Conservation (phyloP, 2,888 invertebrate species). For the Tethea ocularis region DNA sequence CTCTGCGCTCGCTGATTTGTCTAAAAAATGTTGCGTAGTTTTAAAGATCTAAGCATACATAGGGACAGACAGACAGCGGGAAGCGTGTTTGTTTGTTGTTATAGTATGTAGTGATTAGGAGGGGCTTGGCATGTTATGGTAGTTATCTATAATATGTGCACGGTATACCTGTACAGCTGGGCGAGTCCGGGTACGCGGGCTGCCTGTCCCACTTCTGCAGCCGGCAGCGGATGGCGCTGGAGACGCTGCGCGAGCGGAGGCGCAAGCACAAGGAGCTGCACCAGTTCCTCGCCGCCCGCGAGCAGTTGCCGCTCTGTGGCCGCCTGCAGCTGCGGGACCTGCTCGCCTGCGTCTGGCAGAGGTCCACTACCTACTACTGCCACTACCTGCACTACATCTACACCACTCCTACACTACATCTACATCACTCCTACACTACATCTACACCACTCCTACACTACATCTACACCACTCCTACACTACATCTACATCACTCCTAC, state of each 20-base stretch:
- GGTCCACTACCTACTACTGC: constrained; percentile 45
- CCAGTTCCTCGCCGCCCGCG: constrained; percentile 89
- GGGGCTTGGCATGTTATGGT: too few species aligned
- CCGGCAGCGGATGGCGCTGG: constrained; percentile 93
- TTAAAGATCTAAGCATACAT: too few species aligned
- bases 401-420: background rate
- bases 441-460: too few species aligned
- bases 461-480: too few species aligned
- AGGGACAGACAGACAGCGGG: too few species aligned
- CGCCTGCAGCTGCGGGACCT: constrained; percentile 93
- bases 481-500: too few species aligned
- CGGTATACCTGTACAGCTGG: constrained; percentile 88
- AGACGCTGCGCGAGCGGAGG: constrained; percentile 89
- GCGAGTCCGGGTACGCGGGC: constrained; percentile 89
- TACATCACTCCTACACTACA: background rate
- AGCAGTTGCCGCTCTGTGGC: constrained; percentile 92
- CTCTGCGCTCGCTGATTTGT: too few species aligned
- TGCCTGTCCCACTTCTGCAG: constrained; percentile 93
- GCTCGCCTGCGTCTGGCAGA: constrained; percentile 79
- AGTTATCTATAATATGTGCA: too few species aligned
- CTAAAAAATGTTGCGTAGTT: too few species aligned
- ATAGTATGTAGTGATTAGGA: too few species aligned
- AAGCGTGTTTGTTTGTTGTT: too few species aligned
- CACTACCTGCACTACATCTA: too few species aligned
- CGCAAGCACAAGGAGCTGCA: constrained; percentile 91